Percentiles rank a stretch among this genome's conserved stretches.
Conservation (phyloP, 2,888 invertebrate species). For the Dicyrtoma fusca region DNA sequence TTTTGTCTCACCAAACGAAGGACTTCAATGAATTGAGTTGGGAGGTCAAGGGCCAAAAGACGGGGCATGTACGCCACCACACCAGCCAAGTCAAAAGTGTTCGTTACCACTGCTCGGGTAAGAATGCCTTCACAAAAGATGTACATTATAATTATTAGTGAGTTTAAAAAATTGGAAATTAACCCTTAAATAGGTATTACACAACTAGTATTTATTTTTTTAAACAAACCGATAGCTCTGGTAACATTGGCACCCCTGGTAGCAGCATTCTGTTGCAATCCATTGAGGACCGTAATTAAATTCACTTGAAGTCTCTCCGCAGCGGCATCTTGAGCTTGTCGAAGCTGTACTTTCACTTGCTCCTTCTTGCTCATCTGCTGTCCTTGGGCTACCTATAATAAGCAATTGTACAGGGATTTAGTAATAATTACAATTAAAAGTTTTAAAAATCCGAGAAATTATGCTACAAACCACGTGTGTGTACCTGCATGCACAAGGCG, state of each 20-base stretch:
- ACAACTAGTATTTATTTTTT: no score
- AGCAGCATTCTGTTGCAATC: constrained; percentile 43
- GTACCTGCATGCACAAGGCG: constrained; percentile 4
- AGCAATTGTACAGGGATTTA: no score
- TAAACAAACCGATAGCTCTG: constrained; percentile 42
- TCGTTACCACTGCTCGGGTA: constrained; percentile 45
- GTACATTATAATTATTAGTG: no score
- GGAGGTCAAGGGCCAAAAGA: constrained; percentile 48
- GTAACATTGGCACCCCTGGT: constrained; percentile 46
- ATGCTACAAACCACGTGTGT: neutral
- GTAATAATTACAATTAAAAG: no score
- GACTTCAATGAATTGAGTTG: constrained; percentile 51
- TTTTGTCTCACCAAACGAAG: constrained; percentile 45
- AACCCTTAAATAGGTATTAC: no score
- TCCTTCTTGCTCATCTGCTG: neutral
- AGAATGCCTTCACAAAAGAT: constrained; percentile 44
- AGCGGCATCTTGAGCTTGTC: constrained; percentile 44
- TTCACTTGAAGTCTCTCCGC: constrained; percentile 42
- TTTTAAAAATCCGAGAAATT: neutral
- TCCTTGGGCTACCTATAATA: neutral
- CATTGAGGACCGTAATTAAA: constrained; percentile 45
- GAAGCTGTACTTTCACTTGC: neutral
- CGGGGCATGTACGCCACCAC: constrained; percentile 52
- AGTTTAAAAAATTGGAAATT: no score
- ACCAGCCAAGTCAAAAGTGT: constrained; percentile 48